Evolutionary conservation across 2,888 invertebrate genomes (phyloP), one percentile per base, ranked within the genome.

Genomic region (Anagyrus pseudococci): DNA sequence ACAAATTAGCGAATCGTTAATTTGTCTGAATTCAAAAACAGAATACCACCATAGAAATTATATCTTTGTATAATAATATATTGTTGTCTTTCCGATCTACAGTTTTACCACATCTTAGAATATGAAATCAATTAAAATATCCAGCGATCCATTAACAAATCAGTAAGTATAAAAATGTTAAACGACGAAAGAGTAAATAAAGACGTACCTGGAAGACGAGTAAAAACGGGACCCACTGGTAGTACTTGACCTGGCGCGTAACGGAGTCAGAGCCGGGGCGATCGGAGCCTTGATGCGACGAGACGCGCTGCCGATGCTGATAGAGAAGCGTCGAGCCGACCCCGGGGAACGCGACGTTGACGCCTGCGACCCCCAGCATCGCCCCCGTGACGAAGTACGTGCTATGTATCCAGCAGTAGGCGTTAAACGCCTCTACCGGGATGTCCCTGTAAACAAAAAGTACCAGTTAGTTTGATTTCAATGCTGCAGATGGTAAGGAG

Each of bases 181-280:
- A n/a, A n/a, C n/a, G n/a, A n/a, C n/a, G n/a, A n/a, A n/a, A n/a
- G n/a, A n/a, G n/a, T n/a, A n/a, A n/a, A n/a, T n/a, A n/a, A n/a
- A n/a, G 33, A 41, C 60, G 89, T 84, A 94, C 95, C 93, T 95
- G 95, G 84, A 96, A 92, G 85, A 96, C 95, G 82, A 96, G 89
- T 85, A 94, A 94, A 86, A 96, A 96, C 85, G 95, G 95, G 84
- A 96, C 96, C 96, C 96, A 96, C 86, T 96, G 96, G 84, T 96
- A 96, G 85, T 96, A 96, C 82, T 89, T 89, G 84, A 93, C 91
- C 74, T 90, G 87, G 82, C 92, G 93, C 37, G 50, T 63, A 8
- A 60, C 7, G 4, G 48, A 15, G 15, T 63, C 49, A 4, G 48
- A n/a, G 7, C 48, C 6, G 10, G 15, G 17, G 1, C 65, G 54